Evolutionary conservation across 1,140 invertebrate species (phyloP).

Genomic region (Drosophila sulfurigaster): DNA sequence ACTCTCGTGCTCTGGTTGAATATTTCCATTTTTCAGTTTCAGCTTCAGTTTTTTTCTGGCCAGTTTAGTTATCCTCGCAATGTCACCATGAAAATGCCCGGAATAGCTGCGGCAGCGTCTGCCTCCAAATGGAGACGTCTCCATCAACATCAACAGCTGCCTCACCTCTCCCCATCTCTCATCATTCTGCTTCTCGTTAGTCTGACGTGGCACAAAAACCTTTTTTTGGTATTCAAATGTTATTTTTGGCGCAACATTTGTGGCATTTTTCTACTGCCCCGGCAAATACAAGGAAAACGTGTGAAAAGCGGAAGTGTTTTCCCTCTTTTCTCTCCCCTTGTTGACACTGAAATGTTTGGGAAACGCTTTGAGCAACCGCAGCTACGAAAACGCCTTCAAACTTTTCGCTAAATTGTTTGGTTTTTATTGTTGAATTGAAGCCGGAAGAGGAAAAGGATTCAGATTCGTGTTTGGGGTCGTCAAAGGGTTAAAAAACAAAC

Average conservation of each 20-base stretch:
- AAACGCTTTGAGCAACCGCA: constrained; percentile 56
- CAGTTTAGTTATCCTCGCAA: neutral
- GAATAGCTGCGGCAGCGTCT: constrained; percentile 43
- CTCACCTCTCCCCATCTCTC: too few relatives aligned
- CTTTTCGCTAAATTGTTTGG: constrained; percentile 51
- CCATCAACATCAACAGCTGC: constrained; percentile 47
- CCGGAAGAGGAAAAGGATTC: constrained; percentile 39
- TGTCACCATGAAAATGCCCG: constrained; percentile 31
- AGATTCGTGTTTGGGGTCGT: constrained; percentile 14
- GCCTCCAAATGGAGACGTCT: constrained; percentile 61
- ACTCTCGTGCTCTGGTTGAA: neutral
- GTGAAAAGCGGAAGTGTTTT: constrained; percentile 78
- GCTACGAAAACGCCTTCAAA: constrained; percentile 55
- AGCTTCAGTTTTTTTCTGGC: neutral
- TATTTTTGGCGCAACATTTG: constrained; percentile 75
- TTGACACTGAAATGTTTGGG: constrained; percentile 31
- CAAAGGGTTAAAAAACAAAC: constrained; percentile 40
- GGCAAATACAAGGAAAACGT: constrained; percentile 43
- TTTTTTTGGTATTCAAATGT: constrained; percentile 79
- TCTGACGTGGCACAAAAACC: constrained; percentile 61
- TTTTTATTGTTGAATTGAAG: constrained; percentile 36
- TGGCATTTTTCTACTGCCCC: constrained; percentile 43
- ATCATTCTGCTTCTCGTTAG: constrained; percentile 42
- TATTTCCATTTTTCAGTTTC: constrained; percentile 1
- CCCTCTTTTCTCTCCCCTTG: neutral